Conservation (phyloP, 2,888 invertebrate genomes). For the Megaustenia siamemsis region DNA sequence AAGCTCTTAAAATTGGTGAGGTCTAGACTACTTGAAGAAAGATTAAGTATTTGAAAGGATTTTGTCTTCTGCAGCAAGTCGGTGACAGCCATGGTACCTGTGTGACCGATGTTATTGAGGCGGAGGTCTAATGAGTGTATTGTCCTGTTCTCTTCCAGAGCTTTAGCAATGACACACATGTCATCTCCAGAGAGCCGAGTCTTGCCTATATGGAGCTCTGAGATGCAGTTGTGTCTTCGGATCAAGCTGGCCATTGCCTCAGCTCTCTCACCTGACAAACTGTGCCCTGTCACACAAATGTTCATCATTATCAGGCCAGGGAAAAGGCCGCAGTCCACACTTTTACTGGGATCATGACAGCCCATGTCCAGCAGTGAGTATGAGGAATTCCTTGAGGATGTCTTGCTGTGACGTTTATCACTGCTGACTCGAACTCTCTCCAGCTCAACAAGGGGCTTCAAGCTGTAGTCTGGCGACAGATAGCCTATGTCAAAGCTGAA, state of each 20-base stretch:
- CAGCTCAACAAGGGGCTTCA: constrained; percentile 73
- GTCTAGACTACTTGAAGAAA: constrained; percentile 75
- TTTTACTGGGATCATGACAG: constrained; percentile 52
- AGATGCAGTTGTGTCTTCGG: constrained; percentile 69
- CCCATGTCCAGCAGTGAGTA: constrained; percentile 64
- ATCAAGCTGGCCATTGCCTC: constrained; percentile 68
- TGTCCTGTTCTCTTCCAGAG: constrained; percentile 65
- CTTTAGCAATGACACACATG: constrained; percentile 65
- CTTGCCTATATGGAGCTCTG: constrained; percentile 76
- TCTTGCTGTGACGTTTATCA: constrained; percentile 62
- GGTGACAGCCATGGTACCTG: constrained; percentile 70
- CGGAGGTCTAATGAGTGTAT: constrained; percentile 74
- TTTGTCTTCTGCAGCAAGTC: constrained; percentile 67
- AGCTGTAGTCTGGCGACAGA: constrained; percentile 68
- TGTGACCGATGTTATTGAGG: constrained; percentile 72
- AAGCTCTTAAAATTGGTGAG: constrained; percentile 67
- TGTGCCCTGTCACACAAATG: constrained; percentile 73
- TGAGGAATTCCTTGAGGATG: constrained; percentile 68
- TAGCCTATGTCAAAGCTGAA: constrained; percentile 76
- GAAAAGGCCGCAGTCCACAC: constrained; percentile 48
- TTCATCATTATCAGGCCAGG: constrained; percentile 74
- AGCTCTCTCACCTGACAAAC: constrained; percentile 67
- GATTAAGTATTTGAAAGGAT: constrained; percentile 70
- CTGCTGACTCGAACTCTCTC: constrained; percentile 65
- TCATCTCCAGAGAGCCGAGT: constrained; percentile 71